These are phyloP conservation scores for Aurelia aurita complex sp. Pacific DNA, from an alignment of 30 jellyfish, hydroid and myxozoan genomes.

Conservation along the genomic window DNA sequence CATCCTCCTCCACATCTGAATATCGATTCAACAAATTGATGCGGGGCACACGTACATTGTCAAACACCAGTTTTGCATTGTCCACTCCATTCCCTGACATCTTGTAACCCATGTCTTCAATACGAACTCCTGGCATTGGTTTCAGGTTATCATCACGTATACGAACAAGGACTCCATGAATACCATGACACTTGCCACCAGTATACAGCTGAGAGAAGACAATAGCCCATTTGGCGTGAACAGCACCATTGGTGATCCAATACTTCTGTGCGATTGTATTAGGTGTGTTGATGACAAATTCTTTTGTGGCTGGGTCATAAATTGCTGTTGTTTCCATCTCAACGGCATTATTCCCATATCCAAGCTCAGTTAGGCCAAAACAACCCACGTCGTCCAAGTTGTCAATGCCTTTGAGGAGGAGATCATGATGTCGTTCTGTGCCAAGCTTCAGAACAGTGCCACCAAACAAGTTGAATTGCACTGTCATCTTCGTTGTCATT, in stretches of 20 bases:
- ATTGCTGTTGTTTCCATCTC: slow-evolving; percentile 94
- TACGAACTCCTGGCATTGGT: slow-evolving; percentile 90
- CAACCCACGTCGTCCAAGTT: slow-evolving; percentile 88
- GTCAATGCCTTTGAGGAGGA: slow-evolving; percentile 81
- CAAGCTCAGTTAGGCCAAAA: slow-evolving; percentile 91
- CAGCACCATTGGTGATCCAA: slow-evolving; percentile 94
- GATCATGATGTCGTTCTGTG: slow-evolving; percentile 85
- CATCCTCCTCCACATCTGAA: slow-evolving; percentile 84
- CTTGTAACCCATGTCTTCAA: slow-evolving; percentile 95
- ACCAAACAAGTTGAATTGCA: slow-evolving; percentile 90
- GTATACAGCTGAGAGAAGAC: slow-evolving; percentile 91
- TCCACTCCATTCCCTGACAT: slow-evolving; percentile 96
- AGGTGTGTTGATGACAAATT: slow-evolving; percentile 87
- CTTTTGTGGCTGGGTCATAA: slow-evolving; percentile 76
- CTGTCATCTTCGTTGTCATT: slow-evolving; percentile 96
- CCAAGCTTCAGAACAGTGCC: slow-evolving; percentile 93
- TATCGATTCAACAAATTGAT: slow-evolving; percentile 77
- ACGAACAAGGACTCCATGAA: slow-evolving; percentile 89
- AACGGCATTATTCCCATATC: slow-evolving; percentile 94
- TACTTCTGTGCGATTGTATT: slow-evolving; percentile 85
- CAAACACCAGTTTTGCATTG: slow-evolving; percentile 88
- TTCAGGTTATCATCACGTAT: slow-evolving; percentile 78
- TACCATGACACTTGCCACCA: slow-evolving; percentile 80
- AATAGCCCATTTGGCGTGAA: slow-evolving; percentile 87
- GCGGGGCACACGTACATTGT: slow-evolving; percentile 95